Evolutionary conservation across 2,113 vertebrate species (phyloP), one percentile per base, ranked within the genome.

Genomic region (Cranoglanis bouderius): DNA sequence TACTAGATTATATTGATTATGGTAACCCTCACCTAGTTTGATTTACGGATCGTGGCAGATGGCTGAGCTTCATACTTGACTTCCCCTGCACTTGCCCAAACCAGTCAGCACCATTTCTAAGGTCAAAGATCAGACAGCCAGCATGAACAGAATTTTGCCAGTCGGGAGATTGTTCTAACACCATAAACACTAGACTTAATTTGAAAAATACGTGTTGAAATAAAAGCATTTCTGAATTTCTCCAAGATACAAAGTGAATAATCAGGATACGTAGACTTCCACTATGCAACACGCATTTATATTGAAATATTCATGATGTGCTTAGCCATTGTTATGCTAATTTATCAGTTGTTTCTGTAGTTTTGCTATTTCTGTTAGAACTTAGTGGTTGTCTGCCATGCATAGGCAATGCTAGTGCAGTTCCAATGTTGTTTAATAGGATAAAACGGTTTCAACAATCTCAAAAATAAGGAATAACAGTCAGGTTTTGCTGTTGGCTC

Each of bases 81-180:
- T 90, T 21, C 43, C 65, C 61, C 65, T 77, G 90, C 88, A 91
- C 86, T 90, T 91, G 90, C 89, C 88, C 86, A 67, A 86, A 88
- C 55, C 53, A 74, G 77, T 85, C 87, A 90, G 81, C 80, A 88
- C 65, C 72, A 72, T 85, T 86, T 81, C 43, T 83, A 26, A 40
- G 63, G 89, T 85, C 88, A 88, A 70, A 86, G 59, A n/a, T 88
- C 84, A 80, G 77, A 57, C 24, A 88, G 24, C 55, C n/a, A 82
- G 16, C 75, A 72, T 77, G 59, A 59, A 87, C 49, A 53, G 29
- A 40, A 85, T 90, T 82, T 88, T 59, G 65, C 78, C 40, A 12
- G 24, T 86, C 84, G 83, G 84, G 78, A 65, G 55, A 83, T 57
- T 86, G 65, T 43, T 84, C 1, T n/a, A 59, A 77, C 8, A 40